Evolutionary conservation across 1,140 invertebrate species (phyloP).

Genomic region (Drosophila bocki): DNA sequence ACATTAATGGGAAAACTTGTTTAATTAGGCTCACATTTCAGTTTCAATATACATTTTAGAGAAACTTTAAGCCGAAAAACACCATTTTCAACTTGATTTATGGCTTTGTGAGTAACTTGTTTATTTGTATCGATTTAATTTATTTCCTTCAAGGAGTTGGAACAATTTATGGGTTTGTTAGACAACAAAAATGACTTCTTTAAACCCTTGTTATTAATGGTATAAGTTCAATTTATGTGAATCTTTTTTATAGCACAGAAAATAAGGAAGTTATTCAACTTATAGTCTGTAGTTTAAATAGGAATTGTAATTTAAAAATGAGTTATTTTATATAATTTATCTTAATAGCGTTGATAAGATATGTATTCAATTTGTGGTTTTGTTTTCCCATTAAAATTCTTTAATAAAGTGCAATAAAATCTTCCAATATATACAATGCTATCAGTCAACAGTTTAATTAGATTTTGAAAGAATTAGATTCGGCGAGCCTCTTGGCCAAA

Average conservation of each 20-base stretch:
- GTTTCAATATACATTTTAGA: background rate
- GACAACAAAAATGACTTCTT: background rate
- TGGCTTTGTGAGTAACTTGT: background rate
- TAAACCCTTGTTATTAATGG: background rate
- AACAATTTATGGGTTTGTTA: background rate
- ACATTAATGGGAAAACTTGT: background rate
- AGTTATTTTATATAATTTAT: too few relatives aligned
- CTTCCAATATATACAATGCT: background rate
- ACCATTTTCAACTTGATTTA: background rate
- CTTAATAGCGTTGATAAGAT: too few relatives aligned
- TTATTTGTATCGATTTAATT: background rate
- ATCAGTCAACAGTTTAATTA: slow-evolving; percentile 18
- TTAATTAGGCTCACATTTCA: background rate
- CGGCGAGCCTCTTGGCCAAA: background rate
- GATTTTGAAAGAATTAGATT: slow-evolving; percentile 32
- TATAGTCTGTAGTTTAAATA: too few relatives aligned
- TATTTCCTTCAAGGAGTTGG: background rate
- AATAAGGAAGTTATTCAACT: too few relatives aligned
- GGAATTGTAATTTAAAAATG: too few relatives aligned
- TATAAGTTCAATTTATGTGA: background rate
- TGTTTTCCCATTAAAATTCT: background rate
- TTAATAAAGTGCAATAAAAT: background rate
- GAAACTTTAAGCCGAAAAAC: background rate
- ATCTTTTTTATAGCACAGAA: too few relatives aligned
- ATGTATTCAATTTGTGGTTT: too few relatives aligned